These are phyloP conservation scores for Rhopalosiphum nymphaeae DNA, from an alignment of 2,888 invertebrate species.

Conservation along the genomic window DNA sequence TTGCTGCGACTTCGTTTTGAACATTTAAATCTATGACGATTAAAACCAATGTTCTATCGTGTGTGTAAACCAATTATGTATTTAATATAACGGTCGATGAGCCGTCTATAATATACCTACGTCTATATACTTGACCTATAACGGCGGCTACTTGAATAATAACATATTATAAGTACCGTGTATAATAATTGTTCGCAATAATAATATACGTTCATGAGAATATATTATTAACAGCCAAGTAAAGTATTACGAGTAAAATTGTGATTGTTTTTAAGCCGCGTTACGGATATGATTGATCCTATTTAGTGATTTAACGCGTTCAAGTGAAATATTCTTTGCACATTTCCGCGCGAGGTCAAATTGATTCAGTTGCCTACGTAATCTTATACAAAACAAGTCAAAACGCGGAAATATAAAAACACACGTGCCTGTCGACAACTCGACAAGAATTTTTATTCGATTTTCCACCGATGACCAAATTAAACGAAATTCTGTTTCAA, in stretches of 20 bases:
- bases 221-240: neutral
- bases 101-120: neutral
- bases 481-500: neutral
- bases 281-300: neutral
- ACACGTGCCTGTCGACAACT: neutral
- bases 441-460: neutral
- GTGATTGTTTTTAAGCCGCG: neutral
- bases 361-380: neutral
- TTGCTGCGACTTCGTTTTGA: neutral
- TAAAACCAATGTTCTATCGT: neutral
- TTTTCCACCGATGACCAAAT: neutral
- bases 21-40: neutral
- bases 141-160: neutral
- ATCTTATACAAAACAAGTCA: neutral
- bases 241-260: neutral
- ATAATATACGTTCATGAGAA: neutral
- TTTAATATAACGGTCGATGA: neutral
- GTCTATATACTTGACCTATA: neutral
- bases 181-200: neutral
- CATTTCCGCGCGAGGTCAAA: neutral
- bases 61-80: neutral
- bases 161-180: neutral
- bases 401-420: conserved; percentile 33
- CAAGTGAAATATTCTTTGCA: neutral
- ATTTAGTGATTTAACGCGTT: neutral